These are phyloP conservation scores for Frankliniella fusca DNA, from an alignment of 2,888 invertebrate genomes.

Conservation along the genomic window DNA sequence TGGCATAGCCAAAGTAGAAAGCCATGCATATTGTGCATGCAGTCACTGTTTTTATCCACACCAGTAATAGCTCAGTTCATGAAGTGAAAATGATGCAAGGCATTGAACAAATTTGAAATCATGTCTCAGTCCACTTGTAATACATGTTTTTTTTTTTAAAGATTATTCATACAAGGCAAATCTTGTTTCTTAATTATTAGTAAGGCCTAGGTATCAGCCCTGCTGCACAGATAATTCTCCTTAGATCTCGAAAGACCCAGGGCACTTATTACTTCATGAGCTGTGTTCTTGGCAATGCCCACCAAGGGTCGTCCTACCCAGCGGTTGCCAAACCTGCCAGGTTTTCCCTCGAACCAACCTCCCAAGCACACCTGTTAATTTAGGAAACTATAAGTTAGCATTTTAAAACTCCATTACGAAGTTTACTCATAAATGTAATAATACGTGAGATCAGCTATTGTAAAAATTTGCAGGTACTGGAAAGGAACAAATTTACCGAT, in stretches of 20 bases:
- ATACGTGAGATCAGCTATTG: neutral
- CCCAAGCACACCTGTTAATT: neutral
- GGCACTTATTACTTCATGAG: neutral
- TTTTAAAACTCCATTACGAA: no score
- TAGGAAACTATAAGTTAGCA: neutral
- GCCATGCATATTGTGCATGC: neutral
- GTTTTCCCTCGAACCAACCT: slow-evolving; percentile 17
- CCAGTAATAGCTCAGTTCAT: neutral
- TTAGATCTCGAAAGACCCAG: neutral
- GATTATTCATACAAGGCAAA: neutral
- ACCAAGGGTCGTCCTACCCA: neutral
- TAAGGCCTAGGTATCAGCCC: neutral
- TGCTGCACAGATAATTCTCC: neutral
- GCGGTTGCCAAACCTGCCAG: slow-evolving; percentile 1
- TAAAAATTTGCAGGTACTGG: neutral
- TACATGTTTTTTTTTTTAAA: neutral
- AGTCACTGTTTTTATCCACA: neutral
- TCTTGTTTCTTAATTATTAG: neutral
- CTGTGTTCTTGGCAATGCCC: neutral
- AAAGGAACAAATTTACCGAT: no score
- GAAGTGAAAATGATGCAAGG: neutral
- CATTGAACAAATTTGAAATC: no score
- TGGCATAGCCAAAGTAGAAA: neutral
- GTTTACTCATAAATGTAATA: neutral
- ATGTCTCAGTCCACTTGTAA: no score